These are phyloP conservation scores for Pyrrhia umbra DNA, from an alignment of 2,888 invertebrate species.

Conservation along the genomic window DNA sequence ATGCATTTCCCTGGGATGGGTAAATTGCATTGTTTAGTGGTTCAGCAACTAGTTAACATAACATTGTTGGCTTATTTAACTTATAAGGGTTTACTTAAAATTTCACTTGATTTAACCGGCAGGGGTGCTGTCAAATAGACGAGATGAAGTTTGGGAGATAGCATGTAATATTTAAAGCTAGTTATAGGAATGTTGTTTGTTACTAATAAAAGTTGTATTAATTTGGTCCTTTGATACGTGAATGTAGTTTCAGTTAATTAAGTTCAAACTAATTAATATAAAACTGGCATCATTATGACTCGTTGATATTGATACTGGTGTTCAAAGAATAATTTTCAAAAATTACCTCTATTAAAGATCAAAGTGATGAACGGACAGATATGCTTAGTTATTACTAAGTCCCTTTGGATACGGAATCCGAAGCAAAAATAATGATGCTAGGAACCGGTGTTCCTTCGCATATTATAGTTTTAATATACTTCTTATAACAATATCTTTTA, in stretches of 20 bases:
- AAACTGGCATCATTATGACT: no score
- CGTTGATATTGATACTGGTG: no score
- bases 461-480: not conserved
- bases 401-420: no score
- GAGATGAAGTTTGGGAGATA: slow-evolving; percentile 16
- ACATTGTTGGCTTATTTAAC: slow-evolving; percentile 46
- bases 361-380: no score
- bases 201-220: not conserved
- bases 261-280: no score
- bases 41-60: slow-evolving; percentile 59
- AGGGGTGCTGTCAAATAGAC: slow-evolving; percentile 11
- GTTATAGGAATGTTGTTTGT: not conserved
- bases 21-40: slow-evolving; percentile 68
- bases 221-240: not conserved
- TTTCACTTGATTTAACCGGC: slow-evolving; percentile 33
- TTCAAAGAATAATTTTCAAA: no score
- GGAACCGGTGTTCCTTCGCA: not conserved
- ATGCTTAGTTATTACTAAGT: no score
- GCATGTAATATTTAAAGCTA: slow-evolving; percentile 2
- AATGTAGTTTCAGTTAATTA: not conserved
- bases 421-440: no score
- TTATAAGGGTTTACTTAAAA: slow-evolving; percentile 41
- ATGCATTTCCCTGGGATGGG: slow-evolving; percentile 61
- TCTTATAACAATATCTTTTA: not conserved
- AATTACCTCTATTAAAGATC: no score